phyloP scores from a whole-genome alignment of 2,797 vertebrate species.

The Anguilla obscura region DNA sequence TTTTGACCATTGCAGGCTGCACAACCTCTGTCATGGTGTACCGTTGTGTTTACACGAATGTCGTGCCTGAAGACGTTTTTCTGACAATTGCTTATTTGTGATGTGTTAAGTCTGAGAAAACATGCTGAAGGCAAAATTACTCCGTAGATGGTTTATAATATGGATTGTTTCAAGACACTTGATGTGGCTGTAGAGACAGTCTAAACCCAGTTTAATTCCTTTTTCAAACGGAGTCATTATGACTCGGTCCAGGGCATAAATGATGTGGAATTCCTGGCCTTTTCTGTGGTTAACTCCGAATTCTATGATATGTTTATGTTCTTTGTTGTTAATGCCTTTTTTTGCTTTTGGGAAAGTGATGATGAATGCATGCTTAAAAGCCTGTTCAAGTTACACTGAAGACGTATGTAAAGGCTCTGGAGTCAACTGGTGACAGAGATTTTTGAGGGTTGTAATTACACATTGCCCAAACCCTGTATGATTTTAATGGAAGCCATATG shows the following conservation, averaged over 20 bases:
- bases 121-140: neutral
- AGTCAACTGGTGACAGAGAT: slow-evolving; percentile 15
- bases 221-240: neutral
- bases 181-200: neutral
- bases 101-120: neutral
- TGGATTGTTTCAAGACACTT: neutral
- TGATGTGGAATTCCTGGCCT: neutral
- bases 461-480: slow-evolving; percentile 1
- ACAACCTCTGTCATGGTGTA: neutral
- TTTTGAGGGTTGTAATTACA: neutral
- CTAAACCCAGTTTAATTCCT: slow-evolving; percentile 4
- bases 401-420: neutral
- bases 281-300: slow-evolving; percentile 1
- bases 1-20: neutral
- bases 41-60: neutral
- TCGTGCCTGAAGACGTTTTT: neutral
- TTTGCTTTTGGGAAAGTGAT: neutral
- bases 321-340: neutral
- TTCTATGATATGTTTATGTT: slow-evolving; percentile 17
- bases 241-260: neutral
- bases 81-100: neutral
- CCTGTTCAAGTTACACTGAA: slow-evolving; percentile 19
- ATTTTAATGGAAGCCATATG: slow-evolving; percentile 25
- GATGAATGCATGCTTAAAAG: slow-evolving; percentile 18
- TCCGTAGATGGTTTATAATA: neutral